Percentiles rank a stretch among this genome's conserved stretches.
Conservation (phyloP, 1,140 invertebrate species). For the Temnothorax longispinosus region DNA sequence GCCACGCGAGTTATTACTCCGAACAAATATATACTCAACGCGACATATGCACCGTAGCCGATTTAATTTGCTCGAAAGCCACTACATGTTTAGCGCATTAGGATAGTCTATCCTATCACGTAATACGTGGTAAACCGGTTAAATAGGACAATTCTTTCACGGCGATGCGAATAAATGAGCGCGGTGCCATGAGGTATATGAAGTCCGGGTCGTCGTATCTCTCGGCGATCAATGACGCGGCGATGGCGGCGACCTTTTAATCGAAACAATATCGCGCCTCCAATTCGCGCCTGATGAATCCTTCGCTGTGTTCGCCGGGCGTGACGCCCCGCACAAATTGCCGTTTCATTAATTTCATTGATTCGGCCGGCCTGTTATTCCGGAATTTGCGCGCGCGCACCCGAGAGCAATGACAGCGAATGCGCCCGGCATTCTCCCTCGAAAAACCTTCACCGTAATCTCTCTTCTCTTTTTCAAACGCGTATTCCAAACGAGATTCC, state of each 20-base stretch:
- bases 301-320: background rate
- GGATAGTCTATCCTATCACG: background rate
- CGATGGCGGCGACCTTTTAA: slow-evolving; percentile 16
- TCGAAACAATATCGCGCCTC: slow-evolving; percentile 39
- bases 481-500: background rate
- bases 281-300: background rate
- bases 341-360: slow-evolving; percentile 50
- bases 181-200: background rate
- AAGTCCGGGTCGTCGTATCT: background rate
- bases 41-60: background rate
- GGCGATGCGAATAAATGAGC: background rate
- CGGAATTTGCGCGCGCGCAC: slow-evolving; percentile 17
- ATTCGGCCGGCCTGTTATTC: slow-evolving; percentile 16
- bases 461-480: background rate
- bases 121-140: background rate
- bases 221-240: slow-evolving; percentile 23
- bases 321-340: slow-evolving; percentile 43
- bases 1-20: background rate
- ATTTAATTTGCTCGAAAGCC: slow-evolving; percentile 23
- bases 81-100: slow-evolving; percentile 34
- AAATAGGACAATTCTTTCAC: slow-evolving; percentile 3
- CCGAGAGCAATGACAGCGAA: background rate
- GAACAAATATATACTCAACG: background rate
- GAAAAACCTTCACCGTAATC: background rate
- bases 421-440: background rate